phyloP scores from a whole-genome alignment of 1,140 invertebrate genomes.

The Augochlora pura region DNA sequence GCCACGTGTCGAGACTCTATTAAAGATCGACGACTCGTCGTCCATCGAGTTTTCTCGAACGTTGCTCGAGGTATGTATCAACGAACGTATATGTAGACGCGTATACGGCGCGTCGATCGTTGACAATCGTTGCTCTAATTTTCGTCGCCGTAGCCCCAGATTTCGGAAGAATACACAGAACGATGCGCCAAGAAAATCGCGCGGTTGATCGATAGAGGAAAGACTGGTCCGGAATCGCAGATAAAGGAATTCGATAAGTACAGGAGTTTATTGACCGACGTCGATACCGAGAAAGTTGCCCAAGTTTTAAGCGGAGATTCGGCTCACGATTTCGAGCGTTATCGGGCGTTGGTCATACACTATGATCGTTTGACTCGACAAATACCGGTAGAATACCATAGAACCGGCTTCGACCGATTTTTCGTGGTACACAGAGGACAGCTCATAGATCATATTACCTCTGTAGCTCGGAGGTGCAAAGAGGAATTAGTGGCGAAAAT shows the following conservation, averaged over 20 bases:
- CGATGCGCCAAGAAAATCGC: constrained; percentile 81
- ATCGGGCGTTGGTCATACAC: constrained; percentile 83
- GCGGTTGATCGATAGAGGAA: constrained; percentile 85
- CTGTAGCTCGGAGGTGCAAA: constrained; percentile 85
- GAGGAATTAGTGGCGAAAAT: constrained; percentile 87
- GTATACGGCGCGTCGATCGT: too few relatives aligned
- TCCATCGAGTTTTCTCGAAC: background rate
- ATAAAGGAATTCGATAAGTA: constrained; percentile 91
- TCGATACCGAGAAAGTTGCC: constrained; percentile 83
- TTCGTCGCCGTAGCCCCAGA: constrained; percentile 80
- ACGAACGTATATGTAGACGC: too few relatives aligned
- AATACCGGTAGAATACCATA: constrained; percentile 84
- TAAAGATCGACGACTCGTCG: background rate
- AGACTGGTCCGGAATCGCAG: constrained; percentile 85
- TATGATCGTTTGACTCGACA: constrained; percentile 84
- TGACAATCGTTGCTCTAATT: too few relatives aligned
- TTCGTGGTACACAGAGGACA: constrained; percentile 92
- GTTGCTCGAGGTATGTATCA: constrained; percentile 13
- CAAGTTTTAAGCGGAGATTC: constrained; percentile 83
- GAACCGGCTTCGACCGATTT: constrained; percentile 88
- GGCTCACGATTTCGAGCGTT: constrained; percentile 85
- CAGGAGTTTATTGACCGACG: constrained; percentile 88
- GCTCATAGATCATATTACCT: constrained; percentile 87
- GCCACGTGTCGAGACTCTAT: constrained; percentile 78
- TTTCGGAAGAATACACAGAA: constrained; percentile 84